Evolutionary conservation across 2,888 invertebrate species (phyloP), one percentile per base, ranked within the genome.

Genomic region (Mesoligia furuncula): DNA sequence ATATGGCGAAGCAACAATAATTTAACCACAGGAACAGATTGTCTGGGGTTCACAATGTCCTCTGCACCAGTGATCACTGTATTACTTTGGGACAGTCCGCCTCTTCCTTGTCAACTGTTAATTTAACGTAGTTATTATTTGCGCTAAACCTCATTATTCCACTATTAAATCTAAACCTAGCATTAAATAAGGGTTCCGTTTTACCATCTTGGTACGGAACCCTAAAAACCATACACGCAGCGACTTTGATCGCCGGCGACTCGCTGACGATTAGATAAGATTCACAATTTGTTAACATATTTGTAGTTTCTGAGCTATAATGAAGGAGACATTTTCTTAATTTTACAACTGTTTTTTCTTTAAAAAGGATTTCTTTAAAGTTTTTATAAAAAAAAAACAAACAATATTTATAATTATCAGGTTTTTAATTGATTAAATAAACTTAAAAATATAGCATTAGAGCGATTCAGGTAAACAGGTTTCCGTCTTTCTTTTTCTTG

Each of bases 401-500:
- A 59, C 42, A 62, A 36, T 1, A 15, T 7, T 9, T 1, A 2
- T 17, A 17, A 36, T 66, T 8, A 13, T 64, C 0, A 15, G 15
- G 4, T 80, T 45, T 78, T 79, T 66, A 66, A 54, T 77, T 36
- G 1, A 42, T 17, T 27, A 17, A 17, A 54, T 66, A 42, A 61
- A 65, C 42, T 36, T 59, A n/a, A 65, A 79, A 51, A 48, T n/a
- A 17, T 59, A n/a, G 59, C 6, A 73, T 27, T 67, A n/a, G 36
- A 80, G 9, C n/a, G 13, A 4, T 51, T 61, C 27, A 24, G 2
- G 7, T 59, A 20, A 61, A 48, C 20, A 45, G n/a, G 48, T 59
- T 73, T 51, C 4, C 9, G 51, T 39, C 1, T 39, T 45, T 45
- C 2, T 31, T n/a, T 24, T 42, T 64, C 2, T 42, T 20, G 24